A percentile compares a stretch with the other conserved stretches of the same genome.
phyloP scores from a whole-genome alignment of 2,888 invertebrate genomes.

The Magallana nippona region DNA sequence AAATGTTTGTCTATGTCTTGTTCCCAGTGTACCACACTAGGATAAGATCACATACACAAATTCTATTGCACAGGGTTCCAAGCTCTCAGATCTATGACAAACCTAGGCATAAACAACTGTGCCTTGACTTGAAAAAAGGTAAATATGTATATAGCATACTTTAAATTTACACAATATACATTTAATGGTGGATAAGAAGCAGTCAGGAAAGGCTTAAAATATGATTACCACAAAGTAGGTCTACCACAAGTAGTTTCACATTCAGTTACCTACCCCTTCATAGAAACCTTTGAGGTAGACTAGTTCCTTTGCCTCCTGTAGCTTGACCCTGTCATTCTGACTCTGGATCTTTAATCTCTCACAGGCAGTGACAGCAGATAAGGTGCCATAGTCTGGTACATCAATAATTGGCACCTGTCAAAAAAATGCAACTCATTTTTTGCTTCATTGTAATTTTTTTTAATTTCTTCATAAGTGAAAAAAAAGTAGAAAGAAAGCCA shows the following conservation, averaged over 20 bases:
- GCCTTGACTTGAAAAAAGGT: background rate
- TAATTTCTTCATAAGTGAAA: no score
- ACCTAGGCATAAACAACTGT: slow-evolving; percentile 29
- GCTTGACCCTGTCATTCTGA: slow-evolving; percentile 97
- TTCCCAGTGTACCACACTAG: slow-evolving; percentile 4
- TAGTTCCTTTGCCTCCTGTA: slow-evolving; percentile 96
- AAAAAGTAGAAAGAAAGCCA: no score
- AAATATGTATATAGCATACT: no score
- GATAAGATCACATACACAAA: slow-evolving; percentile 12
- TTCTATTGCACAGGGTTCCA: slow-evolving; percentile 35
- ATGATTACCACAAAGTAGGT: background rate
- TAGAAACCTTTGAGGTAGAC: slow-evolving; percentile 98
- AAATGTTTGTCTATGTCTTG: background rate
- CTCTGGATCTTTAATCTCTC: slow-evolving; percentile 96
- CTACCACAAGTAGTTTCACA: background rate
- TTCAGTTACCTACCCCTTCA: slow-evolving; percentile 80
- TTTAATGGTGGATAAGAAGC: background rate
- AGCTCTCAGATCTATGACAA: slow-evolving; percentile 24
- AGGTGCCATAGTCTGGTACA: slow-evolving; percentile 92
- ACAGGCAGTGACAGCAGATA: slow-evolving; percentile 91
- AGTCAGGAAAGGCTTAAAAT: background rate
- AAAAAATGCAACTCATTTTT: slow-evolving; percentile 36
- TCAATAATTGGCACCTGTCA: slow-evolving; percentile 90
- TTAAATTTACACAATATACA: background rate
- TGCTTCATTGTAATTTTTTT: no score